Evolutionary conservation across 1,140 invertebrate genomes (phyloP).

Genomic region (Eubasilissa regina): DNA sequence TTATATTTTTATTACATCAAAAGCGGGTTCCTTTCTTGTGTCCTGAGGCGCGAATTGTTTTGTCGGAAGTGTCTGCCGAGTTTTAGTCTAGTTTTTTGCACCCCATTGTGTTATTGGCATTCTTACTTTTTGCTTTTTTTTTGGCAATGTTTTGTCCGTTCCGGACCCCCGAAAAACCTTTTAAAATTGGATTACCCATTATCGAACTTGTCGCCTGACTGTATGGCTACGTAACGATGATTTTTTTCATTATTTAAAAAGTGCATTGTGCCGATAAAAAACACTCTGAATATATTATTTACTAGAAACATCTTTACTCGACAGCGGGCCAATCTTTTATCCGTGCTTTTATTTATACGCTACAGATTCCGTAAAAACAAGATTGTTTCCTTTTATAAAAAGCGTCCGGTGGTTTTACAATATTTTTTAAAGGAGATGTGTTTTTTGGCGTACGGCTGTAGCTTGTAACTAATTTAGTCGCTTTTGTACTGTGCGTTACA

Average conservation of each 20-base stretch:
- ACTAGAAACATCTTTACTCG: slow-evolving; percentile 22
- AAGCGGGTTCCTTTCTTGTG: slow-evolving; percentile 48
- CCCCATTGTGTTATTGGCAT: slow-evolving; percentile 35
- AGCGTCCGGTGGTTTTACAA: slow-evolving; percentile 10
- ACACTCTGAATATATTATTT: slow-evolving; percentile 30
- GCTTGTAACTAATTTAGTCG: slow-evolving; percentile 58
- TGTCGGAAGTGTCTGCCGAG: slow-evolving; percentile 53
- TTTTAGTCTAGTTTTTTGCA: slow-evolving; percentile 50
- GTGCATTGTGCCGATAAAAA: slow-evolving; percentile 24
- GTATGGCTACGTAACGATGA: slow-evolving; percentile 34
- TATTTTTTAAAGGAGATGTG: background rate
- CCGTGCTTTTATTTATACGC: slow-evolving; percentile 3
- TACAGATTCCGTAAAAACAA: slow-evolving; percentile 7
- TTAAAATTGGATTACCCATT: slow-evolving; percentile 61
- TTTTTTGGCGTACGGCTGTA: background rate
- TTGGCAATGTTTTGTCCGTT: slow-evolving; percentile 47
- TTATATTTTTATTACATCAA: slow-evolving; percentile 59
- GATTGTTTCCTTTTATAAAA: slow-evolving; percentile 17
- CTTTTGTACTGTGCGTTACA: slow-evolving; percentile 51
- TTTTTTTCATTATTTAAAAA: slow-evolving; percentile 33
- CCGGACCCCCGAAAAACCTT: slow-evolving; percentile 51
- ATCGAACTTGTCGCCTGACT: slow-evolving; percentile 56
- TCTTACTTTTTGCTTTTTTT: slow-evolving; percentile 50
- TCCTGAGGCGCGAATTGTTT: slow-evolving; percentile 55
- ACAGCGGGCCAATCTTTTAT: slow-evolving; percentile 25